These are phyloP conservation scores for Eurosta solidaginis DNA, from an alignment of 1,140 invertebrate species.

Conservation along the genomic window DNA sequence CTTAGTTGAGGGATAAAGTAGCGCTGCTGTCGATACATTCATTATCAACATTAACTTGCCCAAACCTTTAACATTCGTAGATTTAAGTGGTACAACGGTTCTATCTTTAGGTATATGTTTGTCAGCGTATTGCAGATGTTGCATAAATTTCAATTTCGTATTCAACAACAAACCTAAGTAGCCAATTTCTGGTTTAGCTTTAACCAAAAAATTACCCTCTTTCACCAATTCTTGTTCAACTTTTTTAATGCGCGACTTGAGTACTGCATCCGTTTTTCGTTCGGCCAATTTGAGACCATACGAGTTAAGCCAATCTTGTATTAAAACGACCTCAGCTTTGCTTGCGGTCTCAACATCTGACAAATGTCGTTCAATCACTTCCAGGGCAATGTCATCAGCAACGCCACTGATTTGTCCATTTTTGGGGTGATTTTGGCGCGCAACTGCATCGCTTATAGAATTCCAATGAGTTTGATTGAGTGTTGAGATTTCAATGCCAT, in stretches of 20 bases:
- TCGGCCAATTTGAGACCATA: not conserved
- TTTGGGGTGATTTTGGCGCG: not conserved
- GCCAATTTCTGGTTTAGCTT: not conserved
- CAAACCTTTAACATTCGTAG: not conserved
- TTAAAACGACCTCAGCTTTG: not conserved
- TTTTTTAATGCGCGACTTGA: constrained; percentile 7
- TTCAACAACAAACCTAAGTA: not conserved
- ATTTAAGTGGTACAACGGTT: not conserved
- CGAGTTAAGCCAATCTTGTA: not conserved
- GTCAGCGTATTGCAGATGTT: not conserved
- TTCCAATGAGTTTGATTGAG: not conserved
- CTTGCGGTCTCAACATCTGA: not conserved
- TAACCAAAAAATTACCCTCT: not conserved
- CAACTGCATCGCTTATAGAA: not conserved
- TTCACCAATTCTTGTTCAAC: not conserved
- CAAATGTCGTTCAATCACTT: not conserved
- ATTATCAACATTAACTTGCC: not conserved
- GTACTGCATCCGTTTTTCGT: not conserved
- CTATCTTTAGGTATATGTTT: not conserved
- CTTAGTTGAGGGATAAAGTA: not conserved
- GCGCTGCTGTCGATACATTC: constrained; percentile 4
- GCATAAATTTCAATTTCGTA: constrained; percentile 6
- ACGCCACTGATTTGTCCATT: not conserved
- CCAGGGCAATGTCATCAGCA: not conserved
- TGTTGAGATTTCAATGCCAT: not conserved